Evolutionary conservation across 2,113 vertebrate species (phyloP), one percentile per base, ranked within the genome.

Genomic region (Labrus mixtus): DNA sequence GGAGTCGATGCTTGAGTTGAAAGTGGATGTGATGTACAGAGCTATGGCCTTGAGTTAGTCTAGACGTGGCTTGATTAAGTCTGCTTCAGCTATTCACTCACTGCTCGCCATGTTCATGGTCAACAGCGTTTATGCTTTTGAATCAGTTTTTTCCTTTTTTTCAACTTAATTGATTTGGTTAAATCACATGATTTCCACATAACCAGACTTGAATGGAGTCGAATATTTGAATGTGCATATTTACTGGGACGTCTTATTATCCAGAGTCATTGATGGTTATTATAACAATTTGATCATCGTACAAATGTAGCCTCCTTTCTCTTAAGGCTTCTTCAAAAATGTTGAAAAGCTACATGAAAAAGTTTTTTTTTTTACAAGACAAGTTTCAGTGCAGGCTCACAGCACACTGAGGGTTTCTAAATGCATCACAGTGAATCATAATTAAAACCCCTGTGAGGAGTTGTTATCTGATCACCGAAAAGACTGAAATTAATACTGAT

Each of bases 11-110:
- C 62, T 78, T 43, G 10, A 13, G 23, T 17, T 76, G 16, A 56
- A 66, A 85, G 64, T 64, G 51, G 64, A 65, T 68, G 46, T 65
- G 69, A 86, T 66, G 46, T 50, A 0, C 54, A 1, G 3, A 57
- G 65, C 63, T n/a, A 22, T 33, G 54, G 55, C 50, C 69, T 70
- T 25, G 10, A 41, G 59, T 25, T 12, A 20, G 67, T 73, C 70
- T 83, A 76, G 71, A 85, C 67, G 36, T 62, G 77, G 61, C 55
- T 41, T 74, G 74, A 66, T 68, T 69, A 62, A 10, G 3, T 68
- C 48, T 63, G 57, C 19, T 72, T 76, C 55, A 68, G 65, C 56
- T 50, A 39, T 75, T 48, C 45, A 13, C 13, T 33, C 6, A 25
- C 60, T 67, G 20, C 0, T 68, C 4, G 12, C 13, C 23, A 25